phyloP scores from a whole-genome alignment of 2,888 invertebrate species.

The Pterobdella sp. region DNA sequence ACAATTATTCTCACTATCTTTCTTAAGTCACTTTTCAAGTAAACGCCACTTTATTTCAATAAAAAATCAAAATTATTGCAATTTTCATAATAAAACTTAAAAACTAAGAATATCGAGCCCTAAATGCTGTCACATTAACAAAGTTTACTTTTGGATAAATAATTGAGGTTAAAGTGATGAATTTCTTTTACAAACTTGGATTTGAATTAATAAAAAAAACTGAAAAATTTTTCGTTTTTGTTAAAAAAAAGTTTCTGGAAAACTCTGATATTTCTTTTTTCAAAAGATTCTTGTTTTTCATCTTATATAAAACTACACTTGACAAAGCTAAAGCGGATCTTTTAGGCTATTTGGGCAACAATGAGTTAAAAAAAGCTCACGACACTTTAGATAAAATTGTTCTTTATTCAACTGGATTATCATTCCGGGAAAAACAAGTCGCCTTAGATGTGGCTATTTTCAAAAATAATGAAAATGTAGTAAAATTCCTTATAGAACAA shows the following conservation, averaged over 20 bases:
- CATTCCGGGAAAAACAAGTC: background rate
- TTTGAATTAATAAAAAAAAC: background rate
- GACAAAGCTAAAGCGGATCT: constrained; percentile 1
- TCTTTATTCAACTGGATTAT: background rate
- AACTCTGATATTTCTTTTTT: background rate
- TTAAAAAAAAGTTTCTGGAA: background rate
- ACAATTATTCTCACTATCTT: too few species aligned
- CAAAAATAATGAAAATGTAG: background rate
- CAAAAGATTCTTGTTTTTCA: background rate
- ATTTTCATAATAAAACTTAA: too few species aligned
- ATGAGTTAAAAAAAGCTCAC: background rate
- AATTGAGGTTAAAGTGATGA: too few species aligned
- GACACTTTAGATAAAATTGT: background rate
- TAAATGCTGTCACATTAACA: too few species aligned
- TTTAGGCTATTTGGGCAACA: background rate
- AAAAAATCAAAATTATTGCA: too few species aligned
- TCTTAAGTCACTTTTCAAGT: too few species aligned
- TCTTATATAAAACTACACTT: background rate
- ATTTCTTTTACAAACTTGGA: background rate
- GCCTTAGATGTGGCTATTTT: constrained; percentile 1
- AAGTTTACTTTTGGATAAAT: too few species aligned
- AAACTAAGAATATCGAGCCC: too few species aligned
- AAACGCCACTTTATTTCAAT: too few species aligned
- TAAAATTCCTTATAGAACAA: background rate
- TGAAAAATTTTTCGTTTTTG: background rate